Percentiles rank a stretch among this genome's conserved stretches.
Conservation (phyloP, 2,888 invertebrate species). For the Gari tellinella region DNA sequence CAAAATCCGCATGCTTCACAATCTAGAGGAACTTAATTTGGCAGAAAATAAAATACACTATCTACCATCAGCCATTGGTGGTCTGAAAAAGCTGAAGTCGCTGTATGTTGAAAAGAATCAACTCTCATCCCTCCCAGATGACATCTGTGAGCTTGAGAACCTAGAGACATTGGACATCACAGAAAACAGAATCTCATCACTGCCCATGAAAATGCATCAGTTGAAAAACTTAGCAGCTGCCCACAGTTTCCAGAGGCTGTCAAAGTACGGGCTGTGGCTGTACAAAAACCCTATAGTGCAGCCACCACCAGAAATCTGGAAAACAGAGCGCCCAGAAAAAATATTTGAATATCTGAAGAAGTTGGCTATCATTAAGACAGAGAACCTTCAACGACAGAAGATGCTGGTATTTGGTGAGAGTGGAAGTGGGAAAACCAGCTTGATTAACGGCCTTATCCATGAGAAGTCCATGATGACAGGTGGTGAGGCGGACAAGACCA, state of each 20-base stretch:
- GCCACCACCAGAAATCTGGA: conserved; percentile 83
- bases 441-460: conserved; percentile 73
- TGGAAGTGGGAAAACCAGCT: conserved; percentile 82
- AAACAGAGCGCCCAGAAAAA: conserved; percentile 78
- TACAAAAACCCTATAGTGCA: conserved; percentile 82
- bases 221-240: conserved; percentile 76
- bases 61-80: conserved; percentile 77
- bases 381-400: conserved; percentile 82
- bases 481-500: conserved; percentile 68
- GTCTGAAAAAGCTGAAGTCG: conserved; percentile 73
- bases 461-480: conserved; percentile 74
- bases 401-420: conserved; percentile 78
- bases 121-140: conserved; percentile 76
- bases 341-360: conserved; percentile 81
- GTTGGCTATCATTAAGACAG: conserved; percentile 78
- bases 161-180: conserved; percentile 82
- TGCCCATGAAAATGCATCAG: conserved; percentile 80
- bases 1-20: conserved; percentile 73
- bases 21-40: conserved; percentile 78
- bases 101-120: conserved; percentile 77
- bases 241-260: conserved; percentile 79
- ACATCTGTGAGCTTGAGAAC: conserved; percentile 78
- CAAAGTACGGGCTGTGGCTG: conserved; percentile 82
- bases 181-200: conserved; percentile 74
- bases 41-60: conserved; percentile 76